These are phyloP conservation scores for Drosophila putrida DNA, from an alignment of 2,888 invertebrate genomes.

Conservation along the genomic window DNA sequence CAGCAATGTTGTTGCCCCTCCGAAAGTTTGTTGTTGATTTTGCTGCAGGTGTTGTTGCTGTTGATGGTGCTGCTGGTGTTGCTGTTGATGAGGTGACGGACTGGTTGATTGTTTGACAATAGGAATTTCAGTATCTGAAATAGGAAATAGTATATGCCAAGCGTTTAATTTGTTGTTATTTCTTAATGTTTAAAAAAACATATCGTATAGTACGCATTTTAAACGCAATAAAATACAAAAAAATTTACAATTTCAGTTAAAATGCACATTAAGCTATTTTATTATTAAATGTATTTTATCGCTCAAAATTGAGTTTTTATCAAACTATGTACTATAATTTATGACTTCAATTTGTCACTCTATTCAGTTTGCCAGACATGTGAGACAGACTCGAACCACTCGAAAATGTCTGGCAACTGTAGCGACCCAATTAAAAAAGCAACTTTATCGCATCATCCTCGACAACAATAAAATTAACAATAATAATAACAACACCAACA, in stretches of 20 bases:
- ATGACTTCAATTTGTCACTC: constrained; percentile 32
- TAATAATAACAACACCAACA: constrained; percentile 13
- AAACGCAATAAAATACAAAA: constrained; percentile 1
- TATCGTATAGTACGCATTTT: background rate
- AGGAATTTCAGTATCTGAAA: constrained; percentile 86
- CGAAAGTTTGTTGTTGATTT: constrained; percentile 73
- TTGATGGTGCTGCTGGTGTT: constrained; percentile 78
- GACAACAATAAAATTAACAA: constrained; percentile 5
- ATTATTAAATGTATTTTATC: too few species aligned
- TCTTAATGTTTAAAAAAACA: background rate
- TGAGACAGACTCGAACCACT: constrained; percentile 19
- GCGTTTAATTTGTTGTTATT: constrained; percentile 7
- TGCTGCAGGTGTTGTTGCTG: constrained; percentile 67
- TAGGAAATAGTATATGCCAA: constrained; percentile 32
- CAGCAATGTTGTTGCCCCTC: constrained; percentile 78
- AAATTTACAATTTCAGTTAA: background rate
- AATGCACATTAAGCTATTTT: background rate
- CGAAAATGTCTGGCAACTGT: constrained; percentile 42
- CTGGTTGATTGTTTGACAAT: constrained; percentile 85
- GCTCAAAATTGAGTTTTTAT: too few species aligned
- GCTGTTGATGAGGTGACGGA: constrained; percentile 84
- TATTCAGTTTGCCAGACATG: constrained; percentile 12
- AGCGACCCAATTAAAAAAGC: constrained; percentile 53
- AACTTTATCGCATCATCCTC: constrained; percentile 43
- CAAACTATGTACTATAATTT: constrained; percentile 2